Percentiles rank a stretch among this genome's conserved stretches.
phyloP scores from a whole-genome alignment of 1,140 invertebrate species.

The Cotesia vestalis region DNA sequence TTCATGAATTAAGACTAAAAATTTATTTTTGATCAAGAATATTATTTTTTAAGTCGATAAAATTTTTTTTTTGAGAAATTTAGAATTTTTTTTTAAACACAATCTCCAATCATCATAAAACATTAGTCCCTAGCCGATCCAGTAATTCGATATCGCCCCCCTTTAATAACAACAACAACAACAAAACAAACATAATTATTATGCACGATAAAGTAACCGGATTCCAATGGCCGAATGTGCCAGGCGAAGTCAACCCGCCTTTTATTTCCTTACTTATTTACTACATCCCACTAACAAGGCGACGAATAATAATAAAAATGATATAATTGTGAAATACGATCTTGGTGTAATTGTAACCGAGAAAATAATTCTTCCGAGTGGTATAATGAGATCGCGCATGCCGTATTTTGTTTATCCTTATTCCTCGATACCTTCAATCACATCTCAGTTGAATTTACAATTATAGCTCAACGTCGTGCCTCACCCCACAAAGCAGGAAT shows the following conservation, averaged over 20 bases:
- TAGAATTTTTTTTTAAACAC: not conserved
- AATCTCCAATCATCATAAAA: not conserved
- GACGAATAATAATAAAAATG: constrained; percentile 48
- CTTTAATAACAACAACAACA: constrained; percentile 22
- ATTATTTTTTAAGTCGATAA: too few species aligned
- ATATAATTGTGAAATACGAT: constrained; percentile 61
- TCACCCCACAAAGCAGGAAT: constrained; percentile 57
- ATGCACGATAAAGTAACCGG: constrained; percentile 43
- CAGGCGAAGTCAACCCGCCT: constrained; percentile 15
- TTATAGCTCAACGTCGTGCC: constrained; percentile 33
- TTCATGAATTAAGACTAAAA: too few species aligned
- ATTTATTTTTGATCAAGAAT: too few species aligned
- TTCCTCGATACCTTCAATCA: constrained; percentile 61
- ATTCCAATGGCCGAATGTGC: constrained; percentile 36
- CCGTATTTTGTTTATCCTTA: constrained; percentile 42
- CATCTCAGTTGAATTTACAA: constrained; percentile 61
- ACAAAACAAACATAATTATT: constrained; percentile 32
- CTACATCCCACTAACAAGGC: constrained; percentile 15
- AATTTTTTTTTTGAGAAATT: not conserved
- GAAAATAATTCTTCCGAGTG: constrained; percentile 49
- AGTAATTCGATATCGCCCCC: constrained; percentile 3
- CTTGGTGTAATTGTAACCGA: constrained; percentile 53
- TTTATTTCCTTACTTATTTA: constrained; percentile 10
- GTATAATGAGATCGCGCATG: constrained; percentile 55
- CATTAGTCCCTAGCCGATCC: too few species aligned